Conservation (phyloP, 2,797 vertebrate genomes). For the Presbytis comata region DNA sequence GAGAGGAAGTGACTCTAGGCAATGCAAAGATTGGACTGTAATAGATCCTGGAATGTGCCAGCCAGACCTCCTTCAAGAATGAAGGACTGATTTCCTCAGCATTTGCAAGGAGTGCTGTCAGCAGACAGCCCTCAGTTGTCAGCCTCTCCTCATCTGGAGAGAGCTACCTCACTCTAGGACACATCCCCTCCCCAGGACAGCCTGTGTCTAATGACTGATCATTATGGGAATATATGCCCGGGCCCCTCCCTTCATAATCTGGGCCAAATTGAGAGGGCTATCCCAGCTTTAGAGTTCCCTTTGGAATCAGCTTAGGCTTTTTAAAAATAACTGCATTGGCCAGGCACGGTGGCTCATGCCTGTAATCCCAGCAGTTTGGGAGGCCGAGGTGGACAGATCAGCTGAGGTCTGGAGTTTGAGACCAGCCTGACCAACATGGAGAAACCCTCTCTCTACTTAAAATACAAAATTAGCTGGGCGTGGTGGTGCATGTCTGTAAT, state of each 20-base stretch:
- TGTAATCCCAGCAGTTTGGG: no score
- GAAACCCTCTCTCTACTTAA: no score
- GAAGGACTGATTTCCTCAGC: neutral
- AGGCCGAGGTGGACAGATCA: no score
- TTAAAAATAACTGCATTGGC: no score
- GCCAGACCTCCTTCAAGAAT: neutral
- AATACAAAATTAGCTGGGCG: no score
- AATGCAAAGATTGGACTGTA: neutral
- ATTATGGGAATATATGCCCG: neutral
- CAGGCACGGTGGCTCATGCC: fast-evolving
- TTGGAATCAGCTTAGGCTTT: neutral
- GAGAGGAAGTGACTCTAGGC: neutral
- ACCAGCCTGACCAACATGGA: no score
- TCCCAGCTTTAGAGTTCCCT: neutral
- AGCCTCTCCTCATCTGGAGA: neutral
- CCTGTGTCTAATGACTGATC: neutral
- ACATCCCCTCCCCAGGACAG: neutral
- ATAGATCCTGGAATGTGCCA: neutral
- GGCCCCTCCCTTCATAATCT: neutral
- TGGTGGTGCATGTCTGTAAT: no score
- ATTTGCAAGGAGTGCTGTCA: neutral
- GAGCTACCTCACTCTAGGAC: neutral
- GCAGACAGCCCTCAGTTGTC: neutral
- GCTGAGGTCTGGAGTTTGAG: no score
- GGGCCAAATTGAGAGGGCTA: neutral